Evolutionary conservation across 2,797 vertebrate genomes (phyloP).

Genomic region (Halcyon smyrnensis): DNA sequence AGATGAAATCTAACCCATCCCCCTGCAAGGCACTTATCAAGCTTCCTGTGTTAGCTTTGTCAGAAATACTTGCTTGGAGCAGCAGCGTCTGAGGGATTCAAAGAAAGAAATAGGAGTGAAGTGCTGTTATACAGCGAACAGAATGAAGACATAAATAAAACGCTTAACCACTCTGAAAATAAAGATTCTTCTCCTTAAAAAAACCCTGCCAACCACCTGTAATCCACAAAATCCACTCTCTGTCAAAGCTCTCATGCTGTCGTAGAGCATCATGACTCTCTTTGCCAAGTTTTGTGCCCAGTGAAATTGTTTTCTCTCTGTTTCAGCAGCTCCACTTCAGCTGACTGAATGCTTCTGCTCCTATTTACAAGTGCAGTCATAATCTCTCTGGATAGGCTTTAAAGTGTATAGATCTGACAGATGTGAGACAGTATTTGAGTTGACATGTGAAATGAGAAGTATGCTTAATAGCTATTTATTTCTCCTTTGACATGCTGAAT

Average conservation of each 20-base stretch:
- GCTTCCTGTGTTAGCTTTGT: not conserved
- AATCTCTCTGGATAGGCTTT: not conserved
- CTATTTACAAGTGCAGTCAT: not conserved
- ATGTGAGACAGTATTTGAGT: not conserved
- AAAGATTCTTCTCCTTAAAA: not conserved
- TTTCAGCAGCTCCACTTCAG: not conserved
- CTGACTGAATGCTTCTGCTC: not conserved
- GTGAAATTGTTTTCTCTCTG: not conserved
- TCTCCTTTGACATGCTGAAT: constrained; percentile 5
- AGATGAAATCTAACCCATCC: not conserved
- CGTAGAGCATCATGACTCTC: not conserved
- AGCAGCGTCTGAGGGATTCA: not conserved
- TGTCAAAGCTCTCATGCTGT: not conserved
- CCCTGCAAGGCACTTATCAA: not conserved
- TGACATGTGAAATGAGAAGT: not conserved
- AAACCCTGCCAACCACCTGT: not conserved
- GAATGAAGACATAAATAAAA: not conserved
- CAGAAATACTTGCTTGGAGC: not conserved
- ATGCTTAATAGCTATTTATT: not conserved
- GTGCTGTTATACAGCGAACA: not conserved
- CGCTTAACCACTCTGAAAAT: not conserved
- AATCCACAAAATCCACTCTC: not conserved
- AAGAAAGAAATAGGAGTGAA: not conserved
- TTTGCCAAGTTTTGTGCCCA: not conserved
- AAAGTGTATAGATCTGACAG: not conserved